A percentile compares a stretch with the other conserved stretches of the same genome.
Evolutionary conservation across 2,797 vertebrate species (phyloP).

Genomic region (Hoplostethus atlanticus): DNA sequence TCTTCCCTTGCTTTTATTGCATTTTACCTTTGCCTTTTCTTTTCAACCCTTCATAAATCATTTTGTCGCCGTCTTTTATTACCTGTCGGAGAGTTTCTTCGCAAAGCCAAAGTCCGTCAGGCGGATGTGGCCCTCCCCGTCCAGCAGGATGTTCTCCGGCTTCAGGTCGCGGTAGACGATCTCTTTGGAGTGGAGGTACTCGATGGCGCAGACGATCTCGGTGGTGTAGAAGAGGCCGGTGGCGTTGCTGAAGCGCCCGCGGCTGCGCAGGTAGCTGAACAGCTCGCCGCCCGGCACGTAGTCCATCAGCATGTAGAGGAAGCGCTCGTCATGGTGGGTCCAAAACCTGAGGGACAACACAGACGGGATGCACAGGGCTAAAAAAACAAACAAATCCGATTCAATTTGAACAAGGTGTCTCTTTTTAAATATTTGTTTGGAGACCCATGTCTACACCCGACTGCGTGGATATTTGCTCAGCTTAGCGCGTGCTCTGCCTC

Average conservation of each 20-base stretch:
- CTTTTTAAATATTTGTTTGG: no score
- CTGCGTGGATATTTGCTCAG: neutral
- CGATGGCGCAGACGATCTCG: slow-evolving; percentile 95
- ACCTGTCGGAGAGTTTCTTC: slow-evolving; percentile 97
- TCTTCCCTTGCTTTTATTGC: no score
- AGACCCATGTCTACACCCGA: no score
- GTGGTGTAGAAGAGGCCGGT: slow-evolving; percentile 92
- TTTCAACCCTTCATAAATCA: neutral
- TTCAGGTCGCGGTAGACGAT: slow-evolving; percentile 98
- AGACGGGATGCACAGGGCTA: neutral
- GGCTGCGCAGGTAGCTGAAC: slow-evolving; percentile 94
- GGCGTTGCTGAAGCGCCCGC: slow-evolving; percentile 91
- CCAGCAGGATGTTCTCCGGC: slow-evolving; percentile 97
- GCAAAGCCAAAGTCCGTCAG: slow-evolving; percentile 98
- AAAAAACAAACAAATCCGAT: neutral
- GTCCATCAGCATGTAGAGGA: slow-evolving; percentile 98
- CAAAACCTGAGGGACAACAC: slow-evolving; percentile 86
- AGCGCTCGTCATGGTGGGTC: slow-evolving; percentile 94
- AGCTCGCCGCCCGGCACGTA: slow-evolving; percentile 96
- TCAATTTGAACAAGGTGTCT: neutral
- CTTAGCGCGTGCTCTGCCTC: neutral
- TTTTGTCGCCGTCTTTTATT: neutral
- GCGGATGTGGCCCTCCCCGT: slow-evolving; percentile 94
- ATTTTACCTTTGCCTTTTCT: neutral
- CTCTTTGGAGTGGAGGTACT: slow-evolving; percentile 94